Conservation (phyloP, 1,140 invertebrate species). For the Bicyclus anynana region DNA sequence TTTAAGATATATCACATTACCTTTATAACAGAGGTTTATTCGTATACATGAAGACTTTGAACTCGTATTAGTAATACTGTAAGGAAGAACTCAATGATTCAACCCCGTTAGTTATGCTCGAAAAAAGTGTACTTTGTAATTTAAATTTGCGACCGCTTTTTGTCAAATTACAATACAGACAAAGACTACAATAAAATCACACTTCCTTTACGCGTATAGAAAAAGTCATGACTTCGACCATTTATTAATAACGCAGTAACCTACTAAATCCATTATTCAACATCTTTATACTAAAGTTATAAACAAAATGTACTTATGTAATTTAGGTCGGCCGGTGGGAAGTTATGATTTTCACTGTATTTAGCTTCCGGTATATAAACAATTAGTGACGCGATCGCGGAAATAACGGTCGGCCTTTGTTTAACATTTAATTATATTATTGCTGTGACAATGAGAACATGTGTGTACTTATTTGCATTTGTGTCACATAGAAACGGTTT, state of each 20-base stretch:
- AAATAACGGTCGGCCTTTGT: conserved; percentile 45
- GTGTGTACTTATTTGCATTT: conserved; percentile 12
- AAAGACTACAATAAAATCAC: not conserved
- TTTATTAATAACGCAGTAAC: not conserved
- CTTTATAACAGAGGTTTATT: no score
- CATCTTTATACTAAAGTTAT: conserved; percentile 5
- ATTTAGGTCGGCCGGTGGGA: conserved; percentile 31
- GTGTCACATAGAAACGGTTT: conserved; percentile 6
- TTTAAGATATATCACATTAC: no score
- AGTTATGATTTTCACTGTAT: conserved; percentile 42
- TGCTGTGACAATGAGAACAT: conserved; percentile 19
- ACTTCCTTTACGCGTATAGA: not conserved
- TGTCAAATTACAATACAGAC: not conserved
- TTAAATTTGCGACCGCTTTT: no score
- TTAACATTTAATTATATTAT: conserved; percentile 36
- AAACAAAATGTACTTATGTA: conserved; percentile 6
- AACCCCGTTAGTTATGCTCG: no score
- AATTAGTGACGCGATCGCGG: conserved; percentile 30
- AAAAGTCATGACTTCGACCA: not conserved
- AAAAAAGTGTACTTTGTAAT: no score
- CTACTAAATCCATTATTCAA: conserved; percentile 3
- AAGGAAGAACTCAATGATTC: no score
- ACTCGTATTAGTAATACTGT: no score
- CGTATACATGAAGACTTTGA: no score
- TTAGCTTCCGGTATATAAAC: conserved; percentile 29